Conservation (phyloP, 2,797 vertebrate species). For the Bovichtus variegatus region DNA sequence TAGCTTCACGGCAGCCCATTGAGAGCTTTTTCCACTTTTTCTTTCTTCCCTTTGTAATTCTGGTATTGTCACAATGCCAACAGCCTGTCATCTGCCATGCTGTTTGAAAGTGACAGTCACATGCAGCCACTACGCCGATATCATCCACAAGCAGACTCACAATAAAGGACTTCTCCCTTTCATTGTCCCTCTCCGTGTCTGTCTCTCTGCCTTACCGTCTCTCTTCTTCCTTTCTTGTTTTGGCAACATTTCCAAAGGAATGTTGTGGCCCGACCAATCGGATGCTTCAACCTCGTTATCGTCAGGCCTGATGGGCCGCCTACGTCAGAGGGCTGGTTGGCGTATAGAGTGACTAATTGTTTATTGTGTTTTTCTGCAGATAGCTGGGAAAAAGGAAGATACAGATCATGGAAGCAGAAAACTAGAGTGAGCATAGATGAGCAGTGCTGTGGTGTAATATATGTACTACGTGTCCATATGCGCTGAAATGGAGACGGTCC, state of each 20-base stretch:
- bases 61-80: constrained; percentile 60
- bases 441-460: background rate
- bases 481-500: constrained; percentile 4
- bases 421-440: constrained; percentile 23
- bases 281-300: constrained; percentile 65
- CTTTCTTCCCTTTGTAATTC: constrained; percentile 64
- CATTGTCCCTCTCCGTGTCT: constrained; percentile 23
- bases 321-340: constrained; percentile 51
- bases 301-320: constrained; percentile 38
- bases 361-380: constrained; percentile 60
- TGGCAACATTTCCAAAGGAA: constrained; percentile 62
- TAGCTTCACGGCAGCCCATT: constrained; percentile 37
- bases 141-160: constrained; percentile 67
- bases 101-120: constrained; percentile 71
- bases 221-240: constrained; percentile 42
- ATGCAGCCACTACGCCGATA: constrained; percentile 57
- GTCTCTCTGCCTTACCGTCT: constrained; percentile 31
- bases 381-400: constrained; percentile 58
- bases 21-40: constrained; percentile 65
- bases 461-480: constrained; percentile 17
- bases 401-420: constrained; percentile 60
- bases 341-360: constrained; percentile 40
- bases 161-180: constrained; percentile 48
- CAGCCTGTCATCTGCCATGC: constrained; percentile 72
- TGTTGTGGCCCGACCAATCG: constrained; percentile 57